A percentile compares a stretch with the other conserved stretches of the same genome.
These are phyloP conservation scores for Spialia ferax DNA, from an alignment of 2,888 invertebrate species.

Conservation along the genomic window DNA sequence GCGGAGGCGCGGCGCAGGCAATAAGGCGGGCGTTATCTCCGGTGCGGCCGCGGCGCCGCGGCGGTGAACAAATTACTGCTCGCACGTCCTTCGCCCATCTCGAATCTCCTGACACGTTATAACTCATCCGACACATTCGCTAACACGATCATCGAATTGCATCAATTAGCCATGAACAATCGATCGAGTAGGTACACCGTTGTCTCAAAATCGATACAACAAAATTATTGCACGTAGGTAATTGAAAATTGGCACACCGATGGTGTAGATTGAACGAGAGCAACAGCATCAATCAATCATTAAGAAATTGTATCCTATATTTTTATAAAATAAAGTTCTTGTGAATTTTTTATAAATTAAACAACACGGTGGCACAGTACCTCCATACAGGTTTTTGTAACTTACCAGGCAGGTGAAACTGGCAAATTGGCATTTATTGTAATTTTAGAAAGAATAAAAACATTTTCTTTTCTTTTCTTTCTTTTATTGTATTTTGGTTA, in stretches of 20 bases:
- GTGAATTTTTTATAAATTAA: too few species aligned
- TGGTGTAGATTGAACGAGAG: background rate
- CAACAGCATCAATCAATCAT: too few species aligned
- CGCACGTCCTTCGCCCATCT: conserved; percentile 48
- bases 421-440: too few species aligned
- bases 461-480: too few species aligned
- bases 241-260: background rate
- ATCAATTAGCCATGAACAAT: conserved; percentile 57
- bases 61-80: conserved; percentile 66
- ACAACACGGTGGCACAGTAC: too few species aligned
- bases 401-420: too few species aligned
- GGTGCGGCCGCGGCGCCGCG: conserved; percentile 59
- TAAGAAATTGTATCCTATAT: too few species aligned
- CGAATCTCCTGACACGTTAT: conserved; percentile 53
- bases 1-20: conserved; percentile 70
- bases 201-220: conserved; percentile 43
- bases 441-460: too few species aligned
- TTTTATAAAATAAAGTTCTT: too few species aligned
- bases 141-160: conserved; percentile 53
- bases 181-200: conserved; percentile 47
- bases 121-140: conserved; percentile 54
- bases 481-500: too few species aligned
- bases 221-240: background rate
- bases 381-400: too few species aligned
- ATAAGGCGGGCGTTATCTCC: conserved; percentile 82